Evolutionary conservation across 1,140 invertebrate genomes (phyloP).

Genomic region (Eriocheir sinensis): DNA sequence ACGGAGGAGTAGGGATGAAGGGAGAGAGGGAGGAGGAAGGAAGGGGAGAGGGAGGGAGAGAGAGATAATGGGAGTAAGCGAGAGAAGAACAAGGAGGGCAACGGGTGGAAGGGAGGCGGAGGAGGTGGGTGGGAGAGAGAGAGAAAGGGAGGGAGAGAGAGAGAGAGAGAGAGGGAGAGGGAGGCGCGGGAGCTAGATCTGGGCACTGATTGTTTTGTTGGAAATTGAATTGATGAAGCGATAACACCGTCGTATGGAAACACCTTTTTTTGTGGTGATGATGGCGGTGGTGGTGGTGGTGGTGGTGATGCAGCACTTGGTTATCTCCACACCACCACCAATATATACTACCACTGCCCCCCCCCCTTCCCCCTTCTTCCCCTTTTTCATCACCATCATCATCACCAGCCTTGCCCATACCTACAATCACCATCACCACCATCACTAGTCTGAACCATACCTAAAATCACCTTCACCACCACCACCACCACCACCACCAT

Average conservation of each 20-base stretch:
- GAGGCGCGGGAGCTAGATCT: not conserved
- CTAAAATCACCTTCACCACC: not conserved
- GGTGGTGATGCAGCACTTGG: slow-evolving; percentile 7
- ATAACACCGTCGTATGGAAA: slow-evolving; percentile 15
- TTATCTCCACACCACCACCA: not conserved
- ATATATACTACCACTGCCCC: not conserved
- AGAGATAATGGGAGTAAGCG: not conserved
- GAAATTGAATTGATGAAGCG: slow-evolving; percentile 13
- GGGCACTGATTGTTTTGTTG: not conserved
- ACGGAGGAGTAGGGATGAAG: not conserved
- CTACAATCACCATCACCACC: too few relatives aligned
- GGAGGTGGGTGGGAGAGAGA: not conserved
- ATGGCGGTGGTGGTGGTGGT: not conserved
- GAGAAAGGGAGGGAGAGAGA: too few relatives aligned
- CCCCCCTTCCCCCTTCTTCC: not conserved
- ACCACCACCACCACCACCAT: not conserved
- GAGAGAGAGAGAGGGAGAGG: not conserved
- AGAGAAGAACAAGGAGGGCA: not conserved
- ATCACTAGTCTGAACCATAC: not conserved
- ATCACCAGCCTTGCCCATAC: too few relatives aligned
- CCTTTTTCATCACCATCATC: not conserved
- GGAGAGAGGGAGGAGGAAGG: not conserved
- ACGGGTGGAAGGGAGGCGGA: not conserved
- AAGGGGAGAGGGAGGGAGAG: too few relatives aligned
- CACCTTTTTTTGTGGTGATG: slow-evolving; percentile 9